A percentile compares a stretch with the other conserved stretches of the same genome.
Conservation (phyloP, 2,888 invertebrate genomes). For the Eupithecia tripunctaria region DNA sequence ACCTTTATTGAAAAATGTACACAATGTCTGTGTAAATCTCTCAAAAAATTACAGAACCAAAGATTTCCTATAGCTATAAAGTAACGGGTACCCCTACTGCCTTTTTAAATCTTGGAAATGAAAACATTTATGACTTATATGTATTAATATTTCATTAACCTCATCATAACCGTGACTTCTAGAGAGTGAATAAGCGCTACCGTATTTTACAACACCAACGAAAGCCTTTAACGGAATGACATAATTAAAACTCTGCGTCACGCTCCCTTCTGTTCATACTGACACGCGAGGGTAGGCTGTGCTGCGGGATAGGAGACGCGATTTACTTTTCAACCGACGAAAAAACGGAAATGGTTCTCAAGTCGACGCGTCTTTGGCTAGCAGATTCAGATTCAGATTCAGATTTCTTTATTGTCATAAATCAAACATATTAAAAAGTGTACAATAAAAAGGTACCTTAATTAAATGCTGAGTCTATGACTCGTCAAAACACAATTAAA, state of each 20-base stretch:
- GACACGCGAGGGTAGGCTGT: slow-evolving; percentile 24
- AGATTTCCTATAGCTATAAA: background rate
- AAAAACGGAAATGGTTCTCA: no score
- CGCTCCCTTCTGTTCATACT: slow-evolving; percentile 34
- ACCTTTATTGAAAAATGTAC: no score
- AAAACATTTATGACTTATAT: background rate
- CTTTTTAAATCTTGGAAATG: no score
- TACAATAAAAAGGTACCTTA: no score
- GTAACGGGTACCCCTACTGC: background rate
- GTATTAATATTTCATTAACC: background rate
- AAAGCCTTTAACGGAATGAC: slow-evolving; percentile 30
- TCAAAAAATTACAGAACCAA: background rate
- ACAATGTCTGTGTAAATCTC: no score
- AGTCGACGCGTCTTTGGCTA: no score
- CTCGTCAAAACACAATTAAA: no score
- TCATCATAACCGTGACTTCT: background rate
- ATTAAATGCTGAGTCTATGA: no score
- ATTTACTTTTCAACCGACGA: no score
- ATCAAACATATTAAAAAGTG: no score
- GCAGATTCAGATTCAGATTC: no score
- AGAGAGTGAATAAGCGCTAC: slow-evolving; percentile 11
- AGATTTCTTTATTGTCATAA: no score
- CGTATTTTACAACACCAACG: slow-evolving; percentile 24
- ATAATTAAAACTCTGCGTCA: slow-evolving; percentile 40
- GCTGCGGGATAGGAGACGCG: background rate